Conservation (phyloP, 2,113 vertebrate species). For the Arvicanthis niloticus region DNA sequence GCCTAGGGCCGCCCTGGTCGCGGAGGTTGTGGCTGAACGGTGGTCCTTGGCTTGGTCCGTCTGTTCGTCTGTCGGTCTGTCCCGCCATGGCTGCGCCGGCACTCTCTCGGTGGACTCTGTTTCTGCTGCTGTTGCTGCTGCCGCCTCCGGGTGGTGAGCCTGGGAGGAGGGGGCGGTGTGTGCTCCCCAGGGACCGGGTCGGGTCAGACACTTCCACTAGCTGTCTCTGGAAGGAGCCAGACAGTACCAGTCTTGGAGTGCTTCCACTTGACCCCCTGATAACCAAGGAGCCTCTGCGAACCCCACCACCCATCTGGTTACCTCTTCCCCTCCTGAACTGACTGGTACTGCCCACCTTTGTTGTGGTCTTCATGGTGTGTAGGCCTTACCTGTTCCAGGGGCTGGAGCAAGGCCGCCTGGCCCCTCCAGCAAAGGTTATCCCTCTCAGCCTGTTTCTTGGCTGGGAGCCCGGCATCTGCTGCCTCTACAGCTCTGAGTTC, state of each 20-base stretch:
- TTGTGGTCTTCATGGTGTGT: not conserved
- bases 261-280: not conserved
- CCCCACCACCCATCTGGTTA: not conserved
- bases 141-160: conserved; percentile 72
- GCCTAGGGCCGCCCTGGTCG: not conserved
- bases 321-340: not conserved
- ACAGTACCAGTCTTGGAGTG: not conserved
- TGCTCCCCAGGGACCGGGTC: not conserved
- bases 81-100: conserved; percentile 44
- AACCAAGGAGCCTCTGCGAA: not conserved
- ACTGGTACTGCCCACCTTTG: not conserved
- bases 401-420: not conserved
- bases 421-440: not conserved
- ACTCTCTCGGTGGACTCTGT: not conserved
- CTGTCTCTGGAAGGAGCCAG: not conserved
- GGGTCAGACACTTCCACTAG: not conserved
- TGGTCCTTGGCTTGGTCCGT: not conserved
- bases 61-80: not conserved
- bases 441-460: not conserved
- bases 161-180: not conserved
- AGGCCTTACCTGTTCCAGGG: not conserved
- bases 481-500: not conserved
- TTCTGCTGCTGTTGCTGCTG: conserved; percentile 55
- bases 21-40: not conserved
- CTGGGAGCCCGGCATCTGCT: not conserved